Percentiles rank a stretch among this genome's conserved stretches.
phyloP scores from a whole-genome alignment of 2,888 invertebrate genomes.

The Scaptomyza tumidula region DNA sequence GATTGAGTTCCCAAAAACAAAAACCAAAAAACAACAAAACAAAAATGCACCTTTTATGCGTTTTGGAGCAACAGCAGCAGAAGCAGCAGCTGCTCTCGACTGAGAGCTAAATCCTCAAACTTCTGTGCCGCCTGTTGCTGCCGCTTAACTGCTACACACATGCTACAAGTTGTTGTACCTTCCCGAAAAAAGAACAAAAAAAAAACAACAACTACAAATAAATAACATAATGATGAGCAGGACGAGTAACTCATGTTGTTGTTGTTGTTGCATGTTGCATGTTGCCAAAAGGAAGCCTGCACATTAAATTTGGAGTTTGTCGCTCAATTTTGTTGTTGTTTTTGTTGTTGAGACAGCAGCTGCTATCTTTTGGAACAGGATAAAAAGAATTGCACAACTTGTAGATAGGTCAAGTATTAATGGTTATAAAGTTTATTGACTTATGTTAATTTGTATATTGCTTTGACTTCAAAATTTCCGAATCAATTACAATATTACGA shows the following conservation, averaged over 20 bases:
- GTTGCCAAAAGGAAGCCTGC: slow-evolving; percentile 32
- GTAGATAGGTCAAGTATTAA: slow-evolving; percentile 37
- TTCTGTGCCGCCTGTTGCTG: slow-evolving; percentile 40
- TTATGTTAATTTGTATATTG: neutral
- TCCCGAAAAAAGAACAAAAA: neutral
- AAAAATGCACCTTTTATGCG: slow-evolving; percentile 67
- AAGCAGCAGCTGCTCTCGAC: slow-evolving; percentile 38
- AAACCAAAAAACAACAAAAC: slow-evolving; percentile 46
- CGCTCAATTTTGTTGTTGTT: too few species aligned
- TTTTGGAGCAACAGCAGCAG: slow-evolving; percentile 52
- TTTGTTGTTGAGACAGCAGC: slow-evolving; percentile 18
- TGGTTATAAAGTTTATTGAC: neutral
- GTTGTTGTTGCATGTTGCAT: slow-evolving; percentile 2
- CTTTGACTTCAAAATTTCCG: too few species aligned
- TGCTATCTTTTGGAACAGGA: slow-evolving; percentile 1
- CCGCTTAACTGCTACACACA: slow-evolving; percentile 35
- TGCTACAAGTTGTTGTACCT: slow-evolving; percentile 45
- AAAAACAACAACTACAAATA: slow-evolving; percentile 1
- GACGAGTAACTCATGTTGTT: slow-evolving; percentile 18
- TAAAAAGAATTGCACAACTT: neutral
- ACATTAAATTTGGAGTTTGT: slow-evolving; percentile 54
- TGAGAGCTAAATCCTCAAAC: slow-evolving; percentile 38
- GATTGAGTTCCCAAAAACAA: slow-evolving; percentile 67
- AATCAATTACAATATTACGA: too few species aligned
- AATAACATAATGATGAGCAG: slow-evolving; percentile 42